Evolutionary conservation across 2,113 vertebrate species (phyloP), one percentile per base, ranked within the genome.

Genomic region (Xiphophorus maculatus): DNA sequence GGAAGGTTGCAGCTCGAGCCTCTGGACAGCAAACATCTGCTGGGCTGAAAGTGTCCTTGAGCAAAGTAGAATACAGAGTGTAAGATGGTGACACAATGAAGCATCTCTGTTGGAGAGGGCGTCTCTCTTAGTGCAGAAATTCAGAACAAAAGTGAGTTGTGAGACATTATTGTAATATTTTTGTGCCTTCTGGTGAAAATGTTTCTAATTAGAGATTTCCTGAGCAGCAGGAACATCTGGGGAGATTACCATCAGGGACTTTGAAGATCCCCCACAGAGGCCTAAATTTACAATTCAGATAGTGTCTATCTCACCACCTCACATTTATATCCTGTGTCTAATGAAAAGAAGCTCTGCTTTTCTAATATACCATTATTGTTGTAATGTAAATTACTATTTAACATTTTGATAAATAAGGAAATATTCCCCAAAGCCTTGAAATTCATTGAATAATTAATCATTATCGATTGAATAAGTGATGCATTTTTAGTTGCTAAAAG

Each of bases 11-110:
- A 25, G 35, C 66, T 61, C 0, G 17, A 74, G 66, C 51, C 22
- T 32, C 40, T 28, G 5, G 69, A 76, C 71, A 74, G 61, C 15
- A 12, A 78, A 70, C 81, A 67, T 78, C 64, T 77, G 80, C 71
- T 77, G 65, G 37, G 69, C 73, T 79, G 81, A 84, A 84, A 72
- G 79, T 69, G 80, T 79, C 90, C 72, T 74, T 82, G 76, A 86
- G 87, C 80, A 80, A 76, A 54, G 63, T 6, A 14, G 74, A 25
- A 42, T 58, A 25, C 51, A 68, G 32, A 60, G 60, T 30, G 30
- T 51, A 70, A 71, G 69, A 58, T n/a, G 22, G 17, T 19, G 44
- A 17, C 14, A 48, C 5, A 19, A 58, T 25, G 51, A 58, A 58
- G 25, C 51, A 58, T 58, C 51, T 58, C 22, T 58, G 51, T 58